Base-by-base conservation (phyloP, 2,113 vertebrate genomes). In the Illadopsis cleaveri region DNA sequence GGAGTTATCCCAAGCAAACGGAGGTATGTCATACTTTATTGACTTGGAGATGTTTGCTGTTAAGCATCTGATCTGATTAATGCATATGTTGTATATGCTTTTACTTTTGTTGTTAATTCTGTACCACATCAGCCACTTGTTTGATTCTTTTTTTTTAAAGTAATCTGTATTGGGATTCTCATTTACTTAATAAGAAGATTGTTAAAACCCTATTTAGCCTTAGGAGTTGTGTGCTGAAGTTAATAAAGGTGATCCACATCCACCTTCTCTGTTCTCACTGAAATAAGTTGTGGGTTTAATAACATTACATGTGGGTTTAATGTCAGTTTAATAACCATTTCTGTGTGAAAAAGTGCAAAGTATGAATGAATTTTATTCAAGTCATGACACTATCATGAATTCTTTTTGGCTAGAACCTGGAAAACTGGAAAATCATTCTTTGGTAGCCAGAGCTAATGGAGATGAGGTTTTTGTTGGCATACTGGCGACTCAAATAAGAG, bases 1-100 rank as follows among this genome's bases (percentile, higher is more conserved):
- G 98, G 98, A 87, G 98, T 98, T 56, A 98, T 98, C 94, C 98
- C 98, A 72, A 98, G 98, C 96, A 98, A 98, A 91, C 98, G 98
- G 90, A 98, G 98, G 98, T 98, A 97, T 68, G 89, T 69, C 33
- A 7, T 35, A 15, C 23, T 69, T 51, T 3, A 30, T 28, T 78
- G 64, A 53, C 51, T 68, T 53, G 51, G 31, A 64, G 15, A 25
- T 94, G 37, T 53, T 47, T 76, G 18, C 28, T 81, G 4, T 60
- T 68, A 86, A 54, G 57, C 0, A 2, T 61, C 40, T 72, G 40
- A 58, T 94, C n/a, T 5, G 8, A 65, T 80, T 69, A 66, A 53
- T 61, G 40, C 18, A 20, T 61, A 15, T 10, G 33, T 12, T 54
- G 8, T 2, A 5, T 42, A 17, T 64, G 12, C 23, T 86, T 73